Percentiles rank a stretch among this genome's conserved stretches.
Conservation (phyloP, 2,888 invertebrate genomes). For the Carcina quercana region DNA sequence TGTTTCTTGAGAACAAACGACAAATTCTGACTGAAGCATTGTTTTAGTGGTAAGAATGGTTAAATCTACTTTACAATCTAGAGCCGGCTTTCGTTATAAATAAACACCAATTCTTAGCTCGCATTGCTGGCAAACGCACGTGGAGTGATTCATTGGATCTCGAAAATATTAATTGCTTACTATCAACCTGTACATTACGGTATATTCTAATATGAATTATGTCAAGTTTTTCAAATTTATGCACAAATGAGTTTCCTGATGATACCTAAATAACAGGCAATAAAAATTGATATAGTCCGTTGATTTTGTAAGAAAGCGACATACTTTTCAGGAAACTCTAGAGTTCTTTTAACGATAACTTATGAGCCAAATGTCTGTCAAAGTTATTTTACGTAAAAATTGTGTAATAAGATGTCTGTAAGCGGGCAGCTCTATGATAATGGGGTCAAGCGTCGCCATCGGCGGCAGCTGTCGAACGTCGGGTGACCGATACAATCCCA, state of each 20-base stretch:
- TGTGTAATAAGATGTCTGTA: constrained; percentile 5
- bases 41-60: no score
- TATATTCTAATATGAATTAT: no score
- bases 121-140: constrained; percentile 18
- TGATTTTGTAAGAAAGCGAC: no score
- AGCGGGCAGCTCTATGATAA: constrained; percentile 25
- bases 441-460: constrained; percentile 43
- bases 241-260: no score
- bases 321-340: no score
- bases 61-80: constrained; percentile 10
- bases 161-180: constrained; percentile 8
- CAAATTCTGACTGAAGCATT: no score
- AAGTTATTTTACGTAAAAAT: neutral
- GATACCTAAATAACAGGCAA: no score
- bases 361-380: neutral
- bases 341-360: no score
- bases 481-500: constrained; percentile 46
- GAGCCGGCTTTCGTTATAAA: constrained; percentile 26
- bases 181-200: no score
- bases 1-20: no score
- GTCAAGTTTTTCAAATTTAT: constrained; percentile 4
- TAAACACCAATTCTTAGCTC: constrained; percentile 22
- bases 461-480: constrained; percentile 58
- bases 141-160: constrained; percentile 24
- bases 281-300: no score